Conservation (phyloP, 2,888 invertebrate genomes). For the Diarsia mendica region DNA sequence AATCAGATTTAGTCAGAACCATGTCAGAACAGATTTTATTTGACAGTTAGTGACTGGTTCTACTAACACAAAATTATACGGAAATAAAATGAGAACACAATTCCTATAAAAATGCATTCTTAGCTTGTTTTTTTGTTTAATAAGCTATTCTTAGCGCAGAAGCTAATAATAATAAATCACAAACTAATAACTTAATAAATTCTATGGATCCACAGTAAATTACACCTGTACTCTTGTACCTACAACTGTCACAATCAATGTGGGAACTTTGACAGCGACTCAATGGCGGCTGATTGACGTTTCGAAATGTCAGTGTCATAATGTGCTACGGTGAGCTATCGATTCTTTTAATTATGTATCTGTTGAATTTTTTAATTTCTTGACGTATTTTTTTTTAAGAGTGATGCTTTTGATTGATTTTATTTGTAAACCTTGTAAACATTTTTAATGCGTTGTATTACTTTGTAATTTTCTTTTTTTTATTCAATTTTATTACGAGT, state of each 20-base stretch:
- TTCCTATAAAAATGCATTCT: no score
- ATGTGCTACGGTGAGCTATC: constrained; percentile 24
- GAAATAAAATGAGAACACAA: neutral
- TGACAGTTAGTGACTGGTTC: neutral
- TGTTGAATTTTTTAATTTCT: constrained; percentile 45
- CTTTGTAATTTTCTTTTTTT: constrained; percentile 41
- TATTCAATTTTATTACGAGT: constrained; percentile 30
- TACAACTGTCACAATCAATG: constrained; percentile 48
- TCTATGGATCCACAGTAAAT: constrained; percentile 27
- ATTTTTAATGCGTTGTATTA: constrained; percentile 29
- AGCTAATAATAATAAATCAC: constrained; percentile 34
- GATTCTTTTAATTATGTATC: constrained; percentile 39
- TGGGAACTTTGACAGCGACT: constrained; percentile 37
- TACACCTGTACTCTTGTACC: constrained; percentile 15
- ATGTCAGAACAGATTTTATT: neutral
- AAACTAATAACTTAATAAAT: constrained; percentile 27
- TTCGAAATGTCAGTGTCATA: constrained; percentile 35
- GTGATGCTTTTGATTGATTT: constrained; percentile 44
- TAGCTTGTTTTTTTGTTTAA: no score
- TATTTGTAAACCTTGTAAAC: constrained; percentile 41
- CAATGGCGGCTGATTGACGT: constrained; percentile 61
- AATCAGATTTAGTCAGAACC: neutral
- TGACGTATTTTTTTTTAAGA: constrained; percentile 15
- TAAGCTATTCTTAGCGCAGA: neutral
- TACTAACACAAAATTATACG: neutral